Conservation (phyloP, 2,888 invertebrate genomes). For the Mythimna lalbum region DNA sequence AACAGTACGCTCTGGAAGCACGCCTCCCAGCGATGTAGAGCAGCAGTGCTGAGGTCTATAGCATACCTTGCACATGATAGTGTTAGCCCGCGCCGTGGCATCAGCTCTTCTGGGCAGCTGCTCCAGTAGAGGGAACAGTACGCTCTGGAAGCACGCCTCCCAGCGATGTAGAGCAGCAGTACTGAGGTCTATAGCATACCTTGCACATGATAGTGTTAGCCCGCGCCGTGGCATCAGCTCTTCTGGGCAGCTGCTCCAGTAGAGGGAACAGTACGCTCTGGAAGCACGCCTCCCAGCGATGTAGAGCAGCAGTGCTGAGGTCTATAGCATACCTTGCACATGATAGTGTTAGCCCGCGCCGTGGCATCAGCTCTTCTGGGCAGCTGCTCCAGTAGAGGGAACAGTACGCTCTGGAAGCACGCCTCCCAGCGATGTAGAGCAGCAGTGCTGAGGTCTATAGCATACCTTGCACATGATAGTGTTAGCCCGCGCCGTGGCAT, state of each 20-base stretch:
- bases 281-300: constrained; percentile 95
- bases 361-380: constrained; percentile 88
- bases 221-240: constrained; percentile 85
- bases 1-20: constrained; percentile 84
- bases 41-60: no score
- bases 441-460: no score
- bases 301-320: no score
- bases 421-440: constrained; percentile 91
- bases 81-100: constrained; percentile 86
- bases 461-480: constrained; percentile 96
- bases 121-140: constrained; percentile 97
- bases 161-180: no score
- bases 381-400: constrained; percentile 95
- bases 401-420: constrained; percentile 97
- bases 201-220: constrained; percentile 95
- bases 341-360: constrained; percentile 91
- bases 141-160: constrained; percentile 98
- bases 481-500: constrained; percentile 82
- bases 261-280: constrained; percentile 98
- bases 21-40: constrained; percentile 91
- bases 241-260: constrained; percentile 91
- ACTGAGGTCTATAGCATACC: constrained; percentile 80
- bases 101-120: constrained; percentile 89
- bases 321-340: constrained; percentile 92
- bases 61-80: constrained; percentile 95